A percentile compares a stretch with the other conserved stretches of the same genome.
phyloP scores from a whole-genome alignment of 2,888 invertebrate genomes.

The Eupithecia exiguata region DNA sequence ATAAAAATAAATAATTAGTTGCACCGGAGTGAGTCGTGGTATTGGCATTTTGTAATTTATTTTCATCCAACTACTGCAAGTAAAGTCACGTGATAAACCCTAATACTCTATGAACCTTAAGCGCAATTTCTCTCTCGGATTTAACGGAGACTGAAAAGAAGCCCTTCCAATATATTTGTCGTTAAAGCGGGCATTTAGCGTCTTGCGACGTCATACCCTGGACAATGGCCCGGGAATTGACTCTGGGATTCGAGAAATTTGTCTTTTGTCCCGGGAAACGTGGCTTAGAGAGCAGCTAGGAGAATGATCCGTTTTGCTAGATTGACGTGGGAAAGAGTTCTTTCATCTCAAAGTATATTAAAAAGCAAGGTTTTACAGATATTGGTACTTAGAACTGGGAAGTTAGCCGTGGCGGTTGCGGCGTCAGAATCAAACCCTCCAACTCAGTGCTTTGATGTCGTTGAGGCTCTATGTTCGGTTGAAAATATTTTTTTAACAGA shows the following conservation, averaged over 20 bases:
- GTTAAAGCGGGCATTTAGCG: conserved; percentile 53
- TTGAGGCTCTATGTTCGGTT: too few species aligned
- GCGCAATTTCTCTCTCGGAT: not conserved
- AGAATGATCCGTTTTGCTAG: conserved; percentile 2
- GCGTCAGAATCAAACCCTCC: not conserved
- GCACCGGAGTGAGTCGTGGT: too few species aligned
- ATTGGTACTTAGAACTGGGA: not conserved
- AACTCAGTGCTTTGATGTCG: too few species aligned
- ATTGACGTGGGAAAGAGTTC: not conserved
- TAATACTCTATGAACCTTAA: not conserved
- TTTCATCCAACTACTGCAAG: not conserved
- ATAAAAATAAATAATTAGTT: too few species aligned
- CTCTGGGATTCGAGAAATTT: conserved; percentile 77
- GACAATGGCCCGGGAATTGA: conserved; percentile 75
- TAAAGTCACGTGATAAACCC: not conserved
- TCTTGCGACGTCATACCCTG: conserved; percentile 46
- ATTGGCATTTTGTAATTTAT: not conserved
- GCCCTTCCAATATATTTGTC: conserved; percentile 52
- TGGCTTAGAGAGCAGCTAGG: conserved; percentile 19
- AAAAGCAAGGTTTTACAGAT: not conserved
- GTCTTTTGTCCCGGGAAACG: conserved; percentile 60
- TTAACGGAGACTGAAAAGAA: conserved; percentile 1
- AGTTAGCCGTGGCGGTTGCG: not conserved
- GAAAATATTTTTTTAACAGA: too few species aligned
- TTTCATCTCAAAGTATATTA: not conserved